phyloP scores from a whole-genome alignment of 2,113 vertebrate genomes.

The Trematocara marginatum region DNA sequence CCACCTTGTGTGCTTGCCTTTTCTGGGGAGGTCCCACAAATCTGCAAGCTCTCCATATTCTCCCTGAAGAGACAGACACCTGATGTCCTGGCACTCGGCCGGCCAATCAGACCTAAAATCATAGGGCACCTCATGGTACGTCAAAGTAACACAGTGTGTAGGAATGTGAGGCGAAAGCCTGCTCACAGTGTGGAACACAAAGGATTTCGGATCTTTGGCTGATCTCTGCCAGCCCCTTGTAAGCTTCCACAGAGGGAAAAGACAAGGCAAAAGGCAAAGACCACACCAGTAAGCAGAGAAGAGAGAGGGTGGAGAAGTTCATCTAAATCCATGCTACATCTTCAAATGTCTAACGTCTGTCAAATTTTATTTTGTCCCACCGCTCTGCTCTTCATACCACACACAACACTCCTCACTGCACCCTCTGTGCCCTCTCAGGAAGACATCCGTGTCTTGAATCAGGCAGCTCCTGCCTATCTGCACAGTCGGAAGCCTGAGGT shows the following conservation, averaged over 20 bases:
- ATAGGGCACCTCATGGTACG: slow-evolving; percentile 59
- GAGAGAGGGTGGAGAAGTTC: slow-evolving; percentile 44
- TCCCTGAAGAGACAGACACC: slow-evolving; percentile 33
- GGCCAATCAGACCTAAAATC: slow-evolving; percentile 66
- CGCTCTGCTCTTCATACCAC: slow-evolving; percentile 47
- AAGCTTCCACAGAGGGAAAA: slow-evolving; percentile 28
- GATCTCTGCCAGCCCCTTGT: slow-evolving; percentile 45
- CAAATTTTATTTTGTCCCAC: slow-evolving; percentile 7
- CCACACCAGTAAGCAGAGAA: slow-evolving; percentile 40
- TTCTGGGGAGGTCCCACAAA: neutral
- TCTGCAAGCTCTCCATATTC: neutral
- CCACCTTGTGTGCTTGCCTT: slow-evolving; percentile 2
- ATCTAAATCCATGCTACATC: slow-evolving; percentile 13
- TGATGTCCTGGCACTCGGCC: neutral
- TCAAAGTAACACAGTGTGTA: slow-evolving; percentile 82
- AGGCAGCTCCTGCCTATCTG: slow-evolving; percentile 80
- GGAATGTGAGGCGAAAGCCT: slow-evolving; percentile 63
- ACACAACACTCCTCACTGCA: slow-evolving; percentile 22
- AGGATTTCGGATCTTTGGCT: slow-evolving; percentile 27
- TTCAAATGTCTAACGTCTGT: slow-evolving; percentile 19
- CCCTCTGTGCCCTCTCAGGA: neutral
- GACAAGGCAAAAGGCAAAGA: slow-evolving; percentile 52
- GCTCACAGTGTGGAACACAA: slow-evolving; percentile 53
- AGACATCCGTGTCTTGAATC: slow-evolving; percentile 2
- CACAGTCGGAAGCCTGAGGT: slow-evolving; percentile 90